Percentiles rank a stretch among this genome's conserved stretches.
These are phyloP conservation scores for Stegophylla sp. DNA, from an alignment of 2,888 invertebrate species.

Conservation along the genomic window DNA sequence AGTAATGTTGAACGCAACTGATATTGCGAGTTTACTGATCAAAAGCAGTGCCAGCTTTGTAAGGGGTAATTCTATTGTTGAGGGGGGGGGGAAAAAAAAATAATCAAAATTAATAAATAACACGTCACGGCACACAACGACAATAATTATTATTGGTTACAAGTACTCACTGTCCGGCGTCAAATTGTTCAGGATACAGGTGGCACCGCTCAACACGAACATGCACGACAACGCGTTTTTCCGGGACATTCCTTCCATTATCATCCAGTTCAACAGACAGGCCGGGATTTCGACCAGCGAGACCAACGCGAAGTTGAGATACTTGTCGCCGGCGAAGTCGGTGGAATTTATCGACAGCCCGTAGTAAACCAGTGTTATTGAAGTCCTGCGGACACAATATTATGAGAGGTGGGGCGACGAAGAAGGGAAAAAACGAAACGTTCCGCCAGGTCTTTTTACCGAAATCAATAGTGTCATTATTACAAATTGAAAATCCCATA, in stretches of 20 bases:
- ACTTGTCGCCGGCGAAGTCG: constrained; percentile 75
- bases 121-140: too few relatives aligned
- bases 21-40: constrained; percentile 65
- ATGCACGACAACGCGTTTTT: background rate
- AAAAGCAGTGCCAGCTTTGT: constrained; percentile 64
- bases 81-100: background rate
- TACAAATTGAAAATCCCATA: too few relatives aligned
- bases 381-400: constrained; percentile 66
- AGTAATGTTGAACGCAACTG: constrained; percentile 65
- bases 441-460: too few relatives aligned
- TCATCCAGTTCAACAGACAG: constrained; percentile 61
- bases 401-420: too few relatives aligned
- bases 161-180: background rate
- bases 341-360: constrained; percentile 80
- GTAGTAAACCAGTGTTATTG: constrained; percentile 77
- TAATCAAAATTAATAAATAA: background rate
- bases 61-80: constrained; percentile 61
- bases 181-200: constrained; percentile 70
- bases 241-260: constrained; percentile 58
- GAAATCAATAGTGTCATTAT: too few relatives aligned
- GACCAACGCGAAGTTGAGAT: constrained; percentile 73
- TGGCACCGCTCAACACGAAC: constrained; percentile 60
- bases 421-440: too few relatives aligned
- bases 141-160: too few relatives aligned
- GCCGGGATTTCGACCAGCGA: constrained; percentile 62